Conservation (phyloP, 2,113 vertebrate species). For the Melanotaenia duboulayi region DNA sequence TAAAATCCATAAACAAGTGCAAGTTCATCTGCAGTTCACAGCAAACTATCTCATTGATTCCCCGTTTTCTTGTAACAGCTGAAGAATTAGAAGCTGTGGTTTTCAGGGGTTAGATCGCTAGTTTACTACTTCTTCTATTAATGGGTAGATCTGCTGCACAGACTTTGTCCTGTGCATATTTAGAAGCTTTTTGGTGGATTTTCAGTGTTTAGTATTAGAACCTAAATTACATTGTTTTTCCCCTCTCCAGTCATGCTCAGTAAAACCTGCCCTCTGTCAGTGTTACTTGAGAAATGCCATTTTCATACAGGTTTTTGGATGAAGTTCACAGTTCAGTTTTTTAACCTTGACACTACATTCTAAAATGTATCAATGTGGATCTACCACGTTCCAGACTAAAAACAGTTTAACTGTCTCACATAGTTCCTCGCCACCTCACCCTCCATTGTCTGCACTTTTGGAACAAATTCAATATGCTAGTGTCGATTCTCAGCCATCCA, state of each 20-base stretch:
- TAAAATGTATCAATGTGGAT: background rate
- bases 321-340: background rate
- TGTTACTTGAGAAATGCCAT: background rate
- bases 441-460: background rate
- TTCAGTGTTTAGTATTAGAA: background rate
- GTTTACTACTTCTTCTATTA: constrained; percentile 30
- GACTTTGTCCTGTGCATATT: background rate
- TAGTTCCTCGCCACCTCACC: too few relatives aligned
- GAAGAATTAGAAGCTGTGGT: constrained; percentile 37
- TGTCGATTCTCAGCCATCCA: too few relatives aligned
- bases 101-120: constrained; percentile 31
- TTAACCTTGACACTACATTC: background rate
- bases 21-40: constrained; percentile 74
- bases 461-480: background rate
- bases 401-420: too few relatives aligned
- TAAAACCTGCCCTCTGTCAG: background rate
- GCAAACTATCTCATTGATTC: constrained; percentile 73
- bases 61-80: constrained; percentile 46
- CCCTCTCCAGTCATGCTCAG: background rate
- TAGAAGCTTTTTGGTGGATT: constrained; percentile 1
- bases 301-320: background rate
- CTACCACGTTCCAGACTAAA: too few relatives aligned
- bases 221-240: background rate
- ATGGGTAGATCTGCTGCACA: constrained; percentile 7
- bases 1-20: constrained; percentile 70